A percentile compares a stretch with the other conserved stretches of the same genome.
phyloP scores from a whole-genome alignment of 2,888 invertebrate genomes.

The Cheilosia urbana region DNA sequence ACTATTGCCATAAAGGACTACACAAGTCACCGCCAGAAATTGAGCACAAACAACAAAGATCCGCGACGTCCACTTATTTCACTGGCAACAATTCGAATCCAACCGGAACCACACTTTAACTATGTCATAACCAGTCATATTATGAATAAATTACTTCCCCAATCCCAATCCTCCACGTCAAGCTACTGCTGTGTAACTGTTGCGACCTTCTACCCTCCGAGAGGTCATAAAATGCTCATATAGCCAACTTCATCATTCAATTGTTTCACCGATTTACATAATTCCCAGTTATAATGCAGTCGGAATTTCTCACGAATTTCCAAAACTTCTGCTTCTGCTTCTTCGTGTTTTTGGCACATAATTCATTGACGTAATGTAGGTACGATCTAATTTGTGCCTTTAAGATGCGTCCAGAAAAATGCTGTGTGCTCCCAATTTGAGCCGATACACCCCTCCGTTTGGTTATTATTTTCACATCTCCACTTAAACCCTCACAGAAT shows the following conservation, averaged over 20 bases:
- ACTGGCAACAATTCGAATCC: slow-evolving; percentile 3
- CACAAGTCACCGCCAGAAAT: neutral
- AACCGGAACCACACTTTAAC: slow-evolving; percentile 36
- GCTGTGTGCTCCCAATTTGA: slow-evolving; percentile 27
- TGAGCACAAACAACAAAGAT: neutral
- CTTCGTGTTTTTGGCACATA: neutral
- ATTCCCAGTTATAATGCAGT: slow-evolving; percentile 28
- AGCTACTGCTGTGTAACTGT: neutral
- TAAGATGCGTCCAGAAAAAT: neutral
- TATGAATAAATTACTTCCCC: slow-evolving; percentile 45
- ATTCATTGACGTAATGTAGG: slow-evolving; percentile 17
- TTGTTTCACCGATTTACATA: slow-evolving; percentile 60
- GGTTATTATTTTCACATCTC: slow-evolving; percentile 1
- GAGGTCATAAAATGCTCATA: slow-evolving; percentile 40
- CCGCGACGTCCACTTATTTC: too few species aligned
- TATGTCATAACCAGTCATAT: slow-evolving; percentile 33
- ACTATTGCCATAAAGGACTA: too few species aligned
- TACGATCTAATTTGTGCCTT: slow-evolving; percentile 33
- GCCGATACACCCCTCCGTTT: neutral
- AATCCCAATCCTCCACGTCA: neutral
- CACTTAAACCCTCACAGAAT: neutral
- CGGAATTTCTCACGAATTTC: slow-evolving; percentile 34
- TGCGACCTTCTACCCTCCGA: slow-evolving; percentile 28
- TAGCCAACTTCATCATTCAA: slow-evolving; percentile 2
- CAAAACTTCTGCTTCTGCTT: neutral